Conservation (phyloP, 2,888 invertebrate genomes). For the Ctenicera cuprea region DNA sequence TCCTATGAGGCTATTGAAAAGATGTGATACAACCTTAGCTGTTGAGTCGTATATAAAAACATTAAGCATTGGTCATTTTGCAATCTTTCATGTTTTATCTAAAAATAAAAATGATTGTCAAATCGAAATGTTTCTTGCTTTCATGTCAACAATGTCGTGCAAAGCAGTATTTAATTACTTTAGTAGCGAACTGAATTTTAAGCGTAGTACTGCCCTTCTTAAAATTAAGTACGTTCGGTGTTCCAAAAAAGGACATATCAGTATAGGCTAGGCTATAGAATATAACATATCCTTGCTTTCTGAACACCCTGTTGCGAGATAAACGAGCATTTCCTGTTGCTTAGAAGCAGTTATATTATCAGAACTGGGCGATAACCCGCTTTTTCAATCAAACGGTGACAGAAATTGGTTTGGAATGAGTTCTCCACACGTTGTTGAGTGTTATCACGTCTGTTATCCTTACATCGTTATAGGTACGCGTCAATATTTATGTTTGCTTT, state of each 20-base stretch:
- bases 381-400: constrained; percentile 3
- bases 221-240: constrained; percentile 60
- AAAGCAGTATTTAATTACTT: too few relatives aligned
- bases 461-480: not conserved
- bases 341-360: constrained; percentile 40
- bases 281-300: constrained; percentile 64
- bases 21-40: too few relatives aligned
- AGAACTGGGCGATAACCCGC: constrained; percentile 3
- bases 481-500: constrained; percentile 31
- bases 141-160: too few relatives aligned
- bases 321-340: constrained; percentile 44
- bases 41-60: too few relatives aligned
- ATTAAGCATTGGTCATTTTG: too few relatives aligned
- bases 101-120: too few relatives aligned
- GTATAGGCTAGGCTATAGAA: constrained; percentile 59
- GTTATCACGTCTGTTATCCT: constrained; percentile 21
- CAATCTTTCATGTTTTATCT: too few relatives aligned
- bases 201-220: constrained; percentile 53
- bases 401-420: not conserved
- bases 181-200: too few relatives aligned
- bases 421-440: not conserved
- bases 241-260: constrained; percentile 63
- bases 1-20: too few relatives aligned
- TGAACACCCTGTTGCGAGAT: constrained; percentile 55
- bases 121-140: too few relatives aligned